These are phyloP conservation scores for Platerodrilus igneus DNA, from an alignment of 2,888 invertebrate genomes.

Conservation along the genomic window DNA sequence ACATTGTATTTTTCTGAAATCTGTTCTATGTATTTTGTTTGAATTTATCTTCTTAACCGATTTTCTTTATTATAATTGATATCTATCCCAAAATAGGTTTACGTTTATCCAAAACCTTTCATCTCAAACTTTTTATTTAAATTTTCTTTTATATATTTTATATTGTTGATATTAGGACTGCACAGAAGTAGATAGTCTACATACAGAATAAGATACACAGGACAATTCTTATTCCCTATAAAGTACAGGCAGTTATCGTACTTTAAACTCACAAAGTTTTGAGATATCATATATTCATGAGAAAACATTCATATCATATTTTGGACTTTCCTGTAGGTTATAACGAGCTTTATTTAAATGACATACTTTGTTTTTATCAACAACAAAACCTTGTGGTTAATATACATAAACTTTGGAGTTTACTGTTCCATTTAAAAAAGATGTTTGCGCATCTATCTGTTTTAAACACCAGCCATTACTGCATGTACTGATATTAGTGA, in stretches of 20 bases:
- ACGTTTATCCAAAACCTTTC: too few species aligned
- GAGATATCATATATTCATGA: constrained; percentile 1
- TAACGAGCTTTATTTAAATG: neutral
- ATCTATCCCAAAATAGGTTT: too few species aligned
- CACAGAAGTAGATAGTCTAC: neutral
- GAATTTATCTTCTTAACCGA: too few species aligned
- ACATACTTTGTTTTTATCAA: constrained; percentile 1
- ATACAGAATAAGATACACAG: neutral
- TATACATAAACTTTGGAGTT: too few species aligned
- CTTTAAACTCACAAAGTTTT: neutral
- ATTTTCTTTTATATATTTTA: too few species aligned
- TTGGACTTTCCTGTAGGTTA: constrained; percentile 3
- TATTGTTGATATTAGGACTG: too few species aligned
- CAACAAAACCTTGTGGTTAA: constrained; percentile 1
- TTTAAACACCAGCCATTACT: neutral
- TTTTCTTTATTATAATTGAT: too few species aligned
- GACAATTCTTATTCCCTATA: neutral
- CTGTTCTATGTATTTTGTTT: too few species aligned
- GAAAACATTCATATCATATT: constrained; percentile 6
- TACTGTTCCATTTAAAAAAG: too few species aligned
- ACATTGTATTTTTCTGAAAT: too few species aligned
- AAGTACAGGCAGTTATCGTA: constrained; percentile 1
- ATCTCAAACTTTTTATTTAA: too few species aligned
- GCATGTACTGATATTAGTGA: neutral
- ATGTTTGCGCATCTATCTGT: too few species aligned